phyloP scores from a whole-genome alignment of 2,113 vertebrate species.

The Pseudopodoces humilis region DNA sequence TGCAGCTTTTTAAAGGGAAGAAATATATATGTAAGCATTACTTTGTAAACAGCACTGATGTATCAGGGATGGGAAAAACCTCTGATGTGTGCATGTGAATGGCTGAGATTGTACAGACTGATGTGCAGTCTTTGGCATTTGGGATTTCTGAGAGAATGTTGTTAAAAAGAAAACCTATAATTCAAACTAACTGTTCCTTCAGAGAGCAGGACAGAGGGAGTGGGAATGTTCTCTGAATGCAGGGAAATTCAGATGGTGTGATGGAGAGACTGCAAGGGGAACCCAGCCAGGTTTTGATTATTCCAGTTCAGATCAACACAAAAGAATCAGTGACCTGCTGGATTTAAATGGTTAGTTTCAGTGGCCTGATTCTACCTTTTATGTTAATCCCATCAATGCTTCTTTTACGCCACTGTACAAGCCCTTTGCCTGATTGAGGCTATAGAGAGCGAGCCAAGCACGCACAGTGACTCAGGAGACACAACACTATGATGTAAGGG shows the following conservation, averaged over 20 bases:
- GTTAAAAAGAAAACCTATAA: conserved; percentile 1
- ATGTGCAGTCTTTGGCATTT: neutral
- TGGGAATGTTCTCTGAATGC: conserved; percentile 11
- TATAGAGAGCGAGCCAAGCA: neutral
- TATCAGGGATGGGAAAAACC: neutral
- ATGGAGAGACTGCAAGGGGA: neutral
- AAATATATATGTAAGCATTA: neutral
- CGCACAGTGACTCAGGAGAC: neutral
- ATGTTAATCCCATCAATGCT: neutral
- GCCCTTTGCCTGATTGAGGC: conserved; percentile 19
- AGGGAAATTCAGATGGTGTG: conserved; percentile 30
- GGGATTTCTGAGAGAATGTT: conserved; percentile 43
- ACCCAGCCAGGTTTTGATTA: conserved; percentile 55
- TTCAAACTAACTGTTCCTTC: conserved; percentile 13
- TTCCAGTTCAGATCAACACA: conserved; percentile 48
- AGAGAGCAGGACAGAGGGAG: neutral
- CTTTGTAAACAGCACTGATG: neutral
- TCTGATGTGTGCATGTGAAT: neutral
- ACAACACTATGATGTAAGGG: neutral
- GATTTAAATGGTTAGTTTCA: conserved; percentile 50
- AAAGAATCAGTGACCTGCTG: conserved; percentile 41
- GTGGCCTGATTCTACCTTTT: conserved; percentile 41
- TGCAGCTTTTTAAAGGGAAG: neutral
- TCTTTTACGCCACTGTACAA: conserved; percentile 4
- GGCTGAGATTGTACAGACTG: neutral